Evolutionary conservation across 2,797 vertebrate species (phyloP), one percentile per base, ranked within the genome.

Genomic region (Masticophis lateralis): DNA sequence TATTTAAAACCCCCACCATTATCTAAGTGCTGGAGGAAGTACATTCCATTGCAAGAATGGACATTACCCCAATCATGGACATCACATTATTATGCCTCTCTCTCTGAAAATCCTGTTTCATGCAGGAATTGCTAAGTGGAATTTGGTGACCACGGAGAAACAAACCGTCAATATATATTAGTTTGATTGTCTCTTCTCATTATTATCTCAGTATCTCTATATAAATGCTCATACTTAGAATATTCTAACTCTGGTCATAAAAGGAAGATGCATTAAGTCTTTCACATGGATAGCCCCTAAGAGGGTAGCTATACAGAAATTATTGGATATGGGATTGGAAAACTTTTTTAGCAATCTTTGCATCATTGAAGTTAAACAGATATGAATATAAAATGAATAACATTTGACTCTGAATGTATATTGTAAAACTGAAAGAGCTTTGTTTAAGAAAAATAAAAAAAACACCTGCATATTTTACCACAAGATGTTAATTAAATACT

Each of bases 41-140:
- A 79, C 92, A 88, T 91, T 88, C 92, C 56, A 88, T 37, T 86
- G 28, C 25, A 63, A 92, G 25, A 56, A 90, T 63, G 60, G 55
- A 91, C 86, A 93, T 88, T 93, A 74, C 63, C 86, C 79, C 88
- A 47, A 43, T 88, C n/a, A 18, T 88, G 63, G 13, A 32, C 86
- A 88, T 93, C 56, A 63, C 28, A 47, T 83, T 93, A 93, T 43
- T 61, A 56, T 57, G 79, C 63, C 59, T 93, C 59, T 56, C n/a
- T 69, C 37, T 59, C 20, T 37, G 55, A 93, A 93, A 93, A 93
- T 93, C 92, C 92, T 93, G 90, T 93, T 93, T 93, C 92, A 93
- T 93, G 92, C 90, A 93, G 92, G 90, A 88, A 79, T 91, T 93
- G 86, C 86, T 91, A 91, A 74, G 90, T 93, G 90, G 92, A 93